A percentile compares a stretch with the other conserved stretches of the same genome.
These are phyloP conservation scores for Onthophagus sagittarius DNA, from an alignment of 2,888 invertebrate species.

Conservation along the genomic window DNA sequence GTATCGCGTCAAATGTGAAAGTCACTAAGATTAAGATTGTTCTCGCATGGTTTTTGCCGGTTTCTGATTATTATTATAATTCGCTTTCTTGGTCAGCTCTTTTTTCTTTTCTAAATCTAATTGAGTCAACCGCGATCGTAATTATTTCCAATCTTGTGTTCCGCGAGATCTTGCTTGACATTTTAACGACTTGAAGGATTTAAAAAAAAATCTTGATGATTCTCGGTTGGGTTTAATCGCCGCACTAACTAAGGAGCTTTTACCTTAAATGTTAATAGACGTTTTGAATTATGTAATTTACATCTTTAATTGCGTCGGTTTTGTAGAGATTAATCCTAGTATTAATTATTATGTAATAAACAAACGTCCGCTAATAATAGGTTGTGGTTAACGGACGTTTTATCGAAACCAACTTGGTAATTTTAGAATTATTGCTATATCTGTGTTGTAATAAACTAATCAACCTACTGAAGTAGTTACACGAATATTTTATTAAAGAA, in stretches of 20 bases:
- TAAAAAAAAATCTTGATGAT: not conserved
- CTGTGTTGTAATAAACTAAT: not conserved
- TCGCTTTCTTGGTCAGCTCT: not conserved
- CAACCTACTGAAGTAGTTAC: not conserved
- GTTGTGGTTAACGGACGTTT: not conserved
- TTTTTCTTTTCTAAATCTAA: not conserved
- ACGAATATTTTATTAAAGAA: no score
- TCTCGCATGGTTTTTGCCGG: not conserved
- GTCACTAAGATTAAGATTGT: not conserved
- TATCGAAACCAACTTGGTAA: not conserved
- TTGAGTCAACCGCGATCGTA: not conserved
- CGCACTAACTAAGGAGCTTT: not conserved
- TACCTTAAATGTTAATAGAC: not conserved
- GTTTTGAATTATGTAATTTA: not conserved
- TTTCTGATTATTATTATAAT: not conserved
- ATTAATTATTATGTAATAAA: not conserved
- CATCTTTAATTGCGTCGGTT: not conserved
- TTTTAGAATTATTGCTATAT: not conserved
- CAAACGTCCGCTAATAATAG: not conserved
- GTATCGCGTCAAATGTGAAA: no score
- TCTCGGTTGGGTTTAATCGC: not conserved
- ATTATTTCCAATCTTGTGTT: not conserved
- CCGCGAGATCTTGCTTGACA: not conserved
- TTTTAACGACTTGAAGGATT: not conserved
- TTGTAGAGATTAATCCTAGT: not conserved